Base-by-base conservation (phyloP, 2,113 vertebrate genomes). In the Myotis brandtii region DNA sequence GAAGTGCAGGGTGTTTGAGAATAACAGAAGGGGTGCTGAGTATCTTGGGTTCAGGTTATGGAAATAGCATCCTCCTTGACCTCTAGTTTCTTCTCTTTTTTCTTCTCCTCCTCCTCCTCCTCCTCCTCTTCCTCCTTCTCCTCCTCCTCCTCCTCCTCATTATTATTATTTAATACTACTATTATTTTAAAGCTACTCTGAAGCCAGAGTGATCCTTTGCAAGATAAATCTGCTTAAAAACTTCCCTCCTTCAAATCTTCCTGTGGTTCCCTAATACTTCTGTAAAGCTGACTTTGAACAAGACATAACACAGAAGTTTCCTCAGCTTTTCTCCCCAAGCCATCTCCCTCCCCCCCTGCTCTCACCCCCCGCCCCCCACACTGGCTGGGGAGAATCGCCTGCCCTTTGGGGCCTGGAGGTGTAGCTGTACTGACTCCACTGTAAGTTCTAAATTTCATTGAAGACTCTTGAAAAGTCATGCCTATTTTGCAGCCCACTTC, bases 141-240 rank as follows among this genome's bases (percentile, higher is more conserved):
- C 16, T n/a, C 1, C 9, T 79, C 10, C 18, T 40, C 5, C 32
- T 34, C 5, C 2, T 54, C 4, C 21, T 50, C 30, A 43, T 92
- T 7, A 9, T 82, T 32, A 70, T 83, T 17, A 66, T 32, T 18
- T 9, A 23, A 10, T 56, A 48, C 32, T 52, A n/a, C 40, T 34
- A 25, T 40, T 67, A 9, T 50, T 91, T 62, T 76, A 82, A 37
- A 83, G 27, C 14, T 17, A 30, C 59, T 40, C 21, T 69, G 69
- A 89, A 82, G 52, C 62, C 54, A 34, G 52, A 64, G 17, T 87
- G 62, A 79, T 85, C 37, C 69, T 91, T 91, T 48, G 46, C 48
- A 48, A 75, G 59, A 50, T 30, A 86, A 75, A 70, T 83, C 43
- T 77, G 34, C 23, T 32, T 32, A 37, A 43, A 48, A 9, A 13